phyloP scores from a whole-genome alignment of 2,888 invertebrate genomes.

The Elmis aenea region DNA sequence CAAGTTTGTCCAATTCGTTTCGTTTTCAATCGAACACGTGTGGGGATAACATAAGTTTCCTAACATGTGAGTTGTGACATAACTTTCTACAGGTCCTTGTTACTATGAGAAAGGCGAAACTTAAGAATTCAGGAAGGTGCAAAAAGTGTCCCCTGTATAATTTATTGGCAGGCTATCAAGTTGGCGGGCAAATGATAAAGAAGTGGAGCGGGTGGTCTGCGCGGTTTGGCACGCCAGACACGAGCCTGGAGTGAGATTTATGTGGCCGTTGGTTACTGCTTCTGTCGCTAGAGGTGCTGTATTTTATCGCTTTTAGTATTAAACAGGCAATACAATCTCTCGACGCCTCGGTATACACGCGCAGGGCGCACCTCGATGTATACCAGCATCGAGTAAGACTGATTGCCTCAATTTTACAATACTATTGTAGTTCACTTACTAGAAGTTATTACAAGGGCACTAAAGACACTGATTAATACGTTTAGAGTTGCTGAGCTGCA shows the following conservation, averaged over 20 bases:
- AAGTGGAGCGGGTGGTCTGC: constrained; percentile 31
- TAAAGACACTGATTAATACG: constrained; percentile 16
- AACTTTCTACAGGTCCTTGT: background rate
- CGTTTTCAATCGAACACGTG: too few species aligned
- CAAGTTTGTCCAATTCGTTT: too few species aligned
- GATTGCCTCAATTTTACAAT: constrained; percentile 23
- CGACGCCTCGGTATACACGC: constrained; percentile 29
- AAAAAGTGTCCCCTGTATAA: constrained; percentile 36
- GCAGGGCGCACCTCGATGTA: constrained; percentile 23
- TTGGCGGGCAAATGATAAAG: constrained; percentile 41
- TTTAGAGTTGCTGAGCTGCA: constrained; percentile 8
- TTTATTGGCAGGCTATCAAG: constrained; percentile 42
- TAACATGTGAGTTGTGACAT: background rate
- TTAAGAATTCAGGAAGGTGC: constrained; percentile 32
- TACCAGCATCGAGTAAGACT: constrained; percentile 24
- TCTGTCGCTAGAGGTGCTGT: constrained; percentile 39
- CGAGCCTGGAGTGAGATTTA: constrained; percentile 41
- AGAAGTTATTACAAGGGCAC: constrained; percentile 16
- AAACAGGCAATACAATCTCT: constrained; percentile 39
- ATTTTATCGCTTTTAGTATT: constrained; percentile 40
- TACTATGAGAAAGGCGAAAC: constrained; percentile 15
- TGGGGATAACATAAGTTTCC: too few species aligned
- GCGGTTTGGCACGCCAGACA: constrained; percentile 42
- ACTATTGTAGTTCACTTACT: constrained; percentile 17
- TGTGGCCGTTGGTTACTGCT: constrained; percentile 39